Conservation (phyloP, 2,888 invertebrate species). For the Stenurella melanura region DNA sequence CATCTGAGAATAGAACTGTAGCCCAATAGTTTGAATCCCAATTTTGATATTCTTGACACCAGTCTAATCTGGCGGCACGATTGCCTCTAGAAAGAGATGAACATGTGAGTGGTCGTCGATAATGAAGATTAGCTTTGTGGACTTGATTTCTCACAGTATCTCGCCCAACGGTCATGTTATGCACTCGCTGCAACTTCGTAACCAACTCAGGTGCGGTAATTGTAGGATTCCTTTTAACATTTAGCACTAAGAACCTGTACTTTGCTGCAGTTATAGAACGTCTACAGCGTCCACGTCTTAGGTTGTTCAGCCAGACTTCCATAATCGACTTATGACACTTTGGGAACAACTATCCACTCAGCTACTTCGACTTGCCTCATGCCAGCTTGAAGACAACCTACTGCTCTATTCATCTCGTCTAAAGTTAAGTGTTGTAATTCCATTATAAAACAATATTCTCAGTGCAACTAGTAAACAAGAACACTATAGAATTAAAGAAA, state of each 20-base stretch:
- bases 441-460: slow-evolving; percentile 1
- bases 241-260: not conserved
- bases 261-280: not conserved
- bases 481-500: too few species aligned
- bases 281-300: not conserved
- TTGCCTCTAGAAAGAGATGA: not conserved
- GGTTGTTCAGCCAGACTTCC: not conserved
- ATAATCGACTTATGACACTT: not conserved
- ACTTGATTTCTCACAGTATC: not conserved
- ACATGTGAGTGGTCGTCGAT: too few species aligned
- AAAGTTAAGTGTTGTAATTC: not conserved
- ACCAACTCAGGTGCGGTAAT: too few species aligned
- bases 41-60: not conserved
- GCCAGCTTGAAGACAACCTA: not conserved
- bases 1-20: not conserved
- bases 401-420: not conserved
- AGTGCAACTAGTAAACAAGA: too few species aligned
- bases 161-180: not conserved
- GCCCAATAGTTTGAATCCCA: not conserved
- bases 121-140: too few species aligned
- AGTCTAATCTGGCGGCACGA: not conserved
- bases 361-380: not conserved
- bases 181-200: not conserved
- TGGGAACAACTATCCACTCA: not conserved
- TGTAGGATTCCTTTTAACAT: not conserved